Evolutionary conservation across 2,888 invertebrate genomes (phyloP).

Genomic region (Ennomos fuscantarius): DNA sequence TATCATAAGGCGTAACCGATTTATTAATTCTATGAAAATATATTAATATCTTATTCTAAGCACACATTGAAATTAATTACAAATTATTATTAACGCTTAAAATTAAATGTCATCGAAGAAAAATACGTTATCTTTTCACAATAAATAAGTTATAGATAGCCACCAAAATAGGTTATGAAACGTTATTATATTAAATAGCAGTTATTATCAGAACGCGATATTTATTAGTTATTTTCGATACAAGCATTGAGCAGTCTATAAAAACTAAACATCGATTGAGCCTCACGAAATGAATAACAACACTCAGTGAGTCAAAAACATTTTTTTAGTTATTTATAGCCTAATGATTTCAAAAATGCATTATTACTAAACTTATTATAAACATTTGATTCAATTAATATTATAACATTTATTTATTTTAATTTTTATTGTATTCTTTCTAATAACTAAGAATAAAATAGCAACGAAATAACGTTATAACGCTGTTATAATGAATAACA

Average conservation of each 20-base stretch:
- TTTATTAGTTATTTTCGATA: slow-evolving; percentile 26
- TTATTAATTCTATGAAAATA: slow-evolving; percentile 18
- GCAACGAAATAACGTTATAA: slow-evolving; percentile 3
- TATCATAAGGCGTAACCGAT: slow-evolving; percentile 51
- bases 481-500: neutral
- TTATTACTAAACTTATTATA: neutral
- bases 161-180: slow-evolving; percentile 25
- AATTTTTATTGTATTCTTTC: slow-evolving; percentile 1
- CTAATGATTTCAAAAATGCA: neutral
- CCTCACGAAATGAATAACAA: neutral
- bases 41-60: slow-evolving; percentile 6
- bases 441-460: slow-evolving; percentile 1
- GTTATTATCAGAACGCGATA: neutral
- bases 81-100: slow-evolving; percentile 8
- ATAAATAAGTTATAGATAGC: slow-evolving; percentile 23
- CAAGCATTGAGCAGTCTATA: slow-evolving; percentile 33
- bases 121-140: slow-evolving; percentile 12
- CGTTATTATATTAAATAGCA: slow-evolving; percentile 24
- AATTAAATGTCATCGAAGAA: slow-evolving; percentile 4
- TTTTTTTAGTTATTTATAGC: neutral
- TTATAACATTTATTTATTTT: neutral
- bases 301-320: neutral
- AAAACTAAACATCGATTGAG: slow-evolving; percentile 21
- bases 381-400: neutral
- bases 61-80: slow-evolving; percentile 15